phyloP scores from a whole-genome alignment of 2,888 invertebrate genomes.

The Stratiomys singularior region DNA sequence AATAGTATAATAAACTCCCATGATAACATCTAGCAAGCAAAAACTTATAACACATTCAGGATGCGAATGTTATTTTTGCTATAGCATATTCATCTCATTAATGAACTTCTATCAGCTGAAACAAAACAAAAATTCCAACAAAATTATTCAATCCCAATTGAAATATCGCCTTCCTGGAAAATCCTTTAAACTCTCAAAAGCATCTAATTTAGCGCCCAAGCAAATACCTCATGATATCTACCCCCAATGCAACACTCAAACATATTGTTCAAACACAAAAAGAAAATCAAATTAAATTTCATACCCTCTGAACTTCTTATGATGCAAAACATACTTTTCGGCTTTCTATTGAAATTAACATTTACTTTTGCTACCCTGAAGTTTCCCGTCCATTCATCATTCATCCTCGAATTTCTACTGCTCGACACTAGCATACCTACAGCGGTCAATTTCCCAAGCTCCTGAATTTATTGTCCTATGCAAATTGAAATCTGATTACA shows the following conservation, averaged over 20 bases:
- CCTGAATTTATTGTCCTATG: slow-evolving; percentile 43
- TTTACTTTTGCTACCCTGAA: not conserved
- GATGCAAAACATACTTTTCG: not conserved
- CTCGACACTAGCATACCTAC: not conserved
- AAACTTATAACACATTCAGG: too few relatives aligned
- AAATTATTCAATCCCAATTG: too few relatives aligned
- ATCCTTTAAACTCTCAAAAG: too few relatives aligned
- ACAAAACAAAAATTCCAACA: too few relatives aligned
- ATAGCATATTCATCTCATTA: too few relatives aligned
- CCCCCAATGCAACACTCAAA: not conserved
- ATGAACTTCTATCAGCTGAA: too few relatives aligned
- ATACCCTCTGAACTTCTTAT: not conserved
- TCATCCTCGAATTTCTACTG: not conserved
- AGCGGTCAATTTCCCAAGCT: not conserved
- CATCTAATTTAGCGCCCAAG: too few relatives aligned
- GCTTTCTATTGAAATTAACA: not conserved
- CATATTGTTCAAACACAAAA: not conserved
- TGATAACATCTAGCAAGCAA: too few relatives aligned
- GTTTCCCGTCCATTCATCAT: not conserved
- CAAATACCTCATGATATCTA: not conserved
- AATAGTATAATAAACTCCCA: too few relatives aligned
- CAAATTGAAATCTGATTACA: slow-evolving; percentile 49
- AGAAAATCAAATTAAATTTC: not conserved
- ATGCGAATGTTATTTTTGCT: too few relatives aligned
- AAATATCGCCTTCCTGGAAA: too few relatives aligned